Percentiles rank a stretch among this genome's conserved stretches.
Conservation (phyloP, 2,888 invertebrate genomes). For the Nomada fucata region DNA sequence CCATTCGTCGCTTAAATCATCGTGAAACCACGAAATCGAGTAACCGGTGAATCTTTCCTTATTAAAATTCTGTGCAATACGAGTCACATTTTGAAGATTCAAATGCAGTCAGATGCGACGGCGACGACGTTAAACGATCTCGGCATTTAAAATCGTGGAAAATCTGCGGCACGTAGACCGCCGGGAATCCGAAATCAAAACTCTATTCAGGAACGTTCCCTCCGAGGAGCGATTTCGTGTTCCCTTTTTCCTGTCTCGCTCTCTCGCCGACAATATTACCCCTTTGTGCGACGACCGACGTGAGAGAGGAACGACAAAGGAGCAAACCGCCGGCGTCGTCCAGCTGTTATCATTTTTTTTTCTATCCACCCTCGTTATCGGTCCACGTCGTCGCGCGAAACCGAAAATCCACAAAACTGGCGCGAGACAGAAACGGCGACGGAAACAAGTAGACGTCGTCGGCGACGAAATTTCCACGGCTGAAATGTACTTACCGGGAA, state of each 20-base stretch:
- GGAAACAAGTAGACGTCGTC: neutral
- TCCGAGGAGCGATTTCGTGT: conserved; percentile 31
- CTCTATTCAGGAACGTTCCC: conserved; percentile 53
- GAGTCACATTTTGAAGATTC: neutral
- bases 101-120: neutral
- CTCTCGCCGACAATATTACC: conserved; percentile 43
- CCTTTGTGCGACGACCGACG: conserved; percentile 45
- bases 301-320: conserved; percentile 53
- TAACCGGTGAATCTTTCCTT: too few relatives aligned
- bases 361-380: conserved; percentile 54
- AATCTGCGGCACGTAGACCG: conserved; percentile 6
- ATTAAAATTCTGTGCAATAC: too few relatives aligned
- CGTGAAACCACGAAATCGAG: too few relatives aligned
- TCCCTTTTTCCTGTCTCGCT: conserved; percentile 6
- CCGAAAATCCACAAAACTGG: conserved; percentile 10
- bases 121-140: neutral
- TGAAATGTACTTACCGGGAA: neutral
- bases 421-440: neutral
- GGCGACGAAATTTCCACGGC: neutral
- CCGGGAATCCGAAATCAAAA: conserved; percentile 61
- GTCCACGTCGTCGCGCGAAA: conserved; percentile 4
- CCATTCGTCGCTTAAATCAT: too few relatives aligned
- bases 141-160: conserved; percentile 29
- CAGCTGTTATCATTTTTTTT: conserved; percentile 52
- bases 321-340: conserved; percentile 20